phyloP scores from a whole-genome alignment of 2,113 vertebrate genomes.

The Triplophysa rosa region DNA sequence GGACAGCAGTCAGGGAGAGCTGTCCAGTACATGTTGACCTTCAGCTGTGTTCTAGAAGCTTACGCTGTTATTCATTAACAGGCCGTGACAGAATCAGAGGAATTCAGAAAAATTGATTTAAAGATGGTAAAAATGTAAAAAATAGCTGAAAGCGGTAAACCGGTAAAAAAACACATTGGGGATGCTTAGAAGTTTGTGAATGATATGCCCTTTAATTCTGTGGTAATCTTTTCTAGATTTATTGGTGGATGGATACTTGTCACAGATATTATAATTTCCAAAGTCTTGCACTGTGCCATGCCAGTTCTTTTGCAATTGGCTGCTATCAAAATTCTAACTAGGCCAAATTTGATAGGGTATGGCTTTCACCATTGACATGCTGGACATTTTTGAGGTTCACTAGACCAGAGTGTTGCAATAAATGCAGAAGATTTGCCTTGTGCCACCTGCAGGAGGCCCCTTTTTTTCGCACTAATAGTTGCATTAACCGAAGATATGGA shows the following conservation, averaged over 20 bases:
- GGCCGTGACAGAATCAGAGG: too few relatives aligned
- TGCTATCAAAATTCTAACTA: not conserved
- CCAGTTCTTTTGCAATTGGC: not conserved
- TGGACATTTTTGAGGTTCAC: not conserved
- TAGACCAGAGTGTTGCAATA: too few relatives aligned
- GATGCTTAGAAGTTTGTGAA: too few relatives aligned
- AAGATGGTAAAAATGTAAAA: too few relatives aligned
- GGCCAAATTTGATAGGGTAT: too few relatives aligned
- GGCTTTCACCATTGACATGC: not conserved
- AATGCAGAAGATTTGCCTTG: not conserved
- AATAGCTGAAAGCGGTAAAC: too few relatives aligned
- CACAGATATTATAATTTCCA: slow-evolving; percentile 1
- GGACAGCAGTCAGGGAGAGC: slow-evolving; percentile 1
- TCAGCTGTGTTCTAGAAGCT: slow-evolving; percentile 11
- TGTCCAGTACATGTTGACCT: not conserved
- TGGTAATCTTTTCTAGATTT: not conserved
- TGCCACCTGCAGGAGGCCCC: not conserved
- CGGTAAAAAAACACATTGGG: too few relatives aligned
- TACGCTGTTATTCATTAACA: slow-evolving; percentile 1
- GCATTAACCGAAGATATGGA: slow-evolving; percentile 1
- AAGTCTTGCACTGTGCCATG: not conserved
- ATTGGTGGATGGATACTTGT: not conserved
- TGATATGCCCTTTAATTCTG: too few relatives aligned
- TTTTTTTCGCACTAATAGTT: not conserved
- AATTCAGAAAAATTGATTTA: too few relatives aligned